Conservation (phyloP, 2,797 vertebrate genomes). For the Luscinia megarhynchos region DNA sequence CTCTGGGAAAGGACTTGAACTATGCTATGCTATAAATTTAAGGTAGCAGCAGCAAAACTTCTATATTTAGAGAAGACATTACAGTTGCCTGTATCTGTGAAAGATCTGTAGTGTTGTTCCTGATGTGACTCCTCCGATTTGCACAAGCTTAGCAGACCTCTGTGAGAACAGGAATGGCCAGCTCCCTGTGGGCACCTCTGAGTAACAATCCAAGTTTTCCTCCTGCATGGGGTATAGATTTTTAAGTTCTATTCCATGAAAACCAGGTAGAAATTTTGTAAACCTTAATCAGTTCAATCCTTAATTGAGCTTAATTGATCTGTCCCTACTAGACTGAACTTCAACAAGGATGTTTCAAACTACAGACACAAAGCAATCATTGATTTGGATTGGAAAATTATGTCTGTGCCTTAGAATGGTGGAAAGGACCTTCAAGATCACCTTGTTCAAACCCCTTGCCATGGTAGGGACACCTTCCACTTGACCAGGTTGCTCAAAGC, state of each 20-base stretch:
- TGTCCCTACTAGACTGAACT: background rate
- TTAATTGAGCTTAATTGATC: background rate
- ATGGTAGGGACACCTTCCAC: background rate
- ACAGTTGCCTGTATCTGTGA: background rate
- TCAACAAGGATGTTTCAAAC: background rate
- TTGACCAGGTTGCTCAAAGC: background rate
- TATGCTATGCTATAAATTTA: background rate
- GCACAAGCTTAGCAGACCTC: background rate
- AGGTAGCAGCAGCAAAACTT: background rate
- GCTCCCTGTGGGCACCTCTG: background rate
- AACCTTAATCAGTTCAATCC: background rate
- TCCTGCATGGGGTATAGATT: background rate
- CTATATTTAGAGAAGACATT: background rate
- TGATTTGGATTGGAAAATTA: background rate
- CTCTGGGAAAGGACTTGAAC: background rate
- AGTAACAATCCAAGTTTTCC: background rate
- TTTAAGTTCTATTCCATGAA: background rate
- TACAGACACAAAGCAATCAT: background rate
- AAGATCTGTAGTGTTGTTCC: background rate
- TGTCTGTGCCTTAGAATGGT: background rate
- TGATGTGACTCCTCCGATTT: background rate
- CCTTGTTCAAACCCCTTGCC: background rate
- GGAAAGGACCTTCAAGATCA: background rate
- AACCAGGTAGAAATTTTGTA: background rate
- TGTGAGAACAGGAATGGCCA: background rate